phyloP scores from a whole-genome alignment of 2,888 invertebrate genomes.

The Podotricha telesiphe region DNA sequence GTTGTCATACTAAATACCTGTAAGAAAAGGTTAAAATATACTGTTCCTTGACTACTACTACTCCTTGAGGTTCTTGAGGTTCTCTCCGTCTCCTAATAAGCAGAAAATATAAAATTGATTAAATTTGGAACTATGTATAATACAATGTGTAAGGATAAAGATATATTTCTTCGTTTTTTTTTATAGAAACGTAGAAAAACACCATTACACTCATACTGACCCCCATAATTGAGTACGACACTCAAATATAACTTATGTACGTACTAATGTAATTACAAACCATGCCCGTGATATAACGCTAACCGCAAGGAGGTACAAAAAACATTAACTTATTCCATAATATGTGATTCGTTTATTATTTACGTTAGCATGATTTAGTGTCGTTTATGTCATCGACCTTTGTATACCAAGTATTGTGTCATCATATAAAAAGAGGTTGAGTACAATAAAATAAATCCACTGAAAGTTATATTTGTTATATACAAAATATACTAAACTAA shows the following conservation, averaged over 20 bases:
- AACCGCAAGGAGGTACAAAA: constrained; percentile 12
- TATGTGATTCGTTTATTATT: constrained; percentile 18
- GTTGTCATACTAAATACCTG: too few relatives aligned
- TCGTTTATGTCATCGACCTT: constrained; percentile 19
- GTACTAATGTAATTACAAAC: not conserved
- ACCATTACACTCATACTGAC: not conserved
- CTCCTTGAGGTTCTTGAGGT: too few relatives aligned
- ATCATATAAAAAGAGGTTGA: not conserved
- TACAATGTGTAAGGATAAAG: not conserved
- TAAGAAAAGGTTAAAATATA: too few relatives aligned
- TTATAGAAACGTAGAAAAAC: not conserved
- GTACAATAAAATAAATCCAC: not conserved
- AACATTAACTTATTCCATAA: constrained; percentile 9
- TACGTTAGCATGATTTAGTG: constrained; percentile 6
- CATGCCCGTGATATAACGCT: not conserved
- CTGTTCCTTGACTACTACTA: too few relatives aligned
- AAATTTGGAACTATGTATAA: not conserved
- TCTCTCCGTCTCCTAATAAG: too few relatives aligned
- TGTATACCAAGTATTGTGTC: constrained; percentile 5
- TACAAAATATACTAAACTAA: not conserved
- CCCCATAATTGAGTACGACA: not conserved
- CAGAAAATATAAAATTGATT: too few relatives aligned
- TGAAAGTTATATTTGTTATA: not conserved
- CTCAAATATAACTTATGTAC: not conserved
- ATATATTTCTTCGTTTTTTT: not conserved